Conservation (phyloP, 2,797 vertebrate species). For the Cryptoprocta ferox region DNA sequence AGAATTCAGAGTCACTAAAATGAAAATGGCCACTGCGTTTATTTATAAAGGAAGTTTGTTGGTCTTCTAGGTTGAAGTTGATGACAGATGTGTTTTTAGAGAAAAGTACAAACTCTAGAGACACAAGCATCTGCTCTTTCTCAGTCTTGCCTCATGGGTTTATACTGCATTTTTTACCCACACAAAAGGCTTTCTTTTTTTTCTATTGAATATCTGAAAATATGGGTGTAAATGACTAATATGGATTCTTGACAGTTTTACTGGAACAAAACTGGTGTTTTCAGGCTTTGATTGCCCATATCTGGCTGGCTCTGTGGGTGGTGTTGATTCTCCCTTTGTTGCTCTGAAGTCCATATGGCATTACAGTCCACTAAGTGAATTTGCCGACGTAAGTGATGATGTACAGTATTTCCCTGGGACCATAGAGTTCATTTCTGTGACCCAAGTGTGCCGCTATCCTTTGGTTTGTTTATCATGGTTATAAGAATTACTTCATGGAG, state of each 20-base stretch:
- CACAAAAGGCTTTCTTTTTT: constrained; percentile 61
- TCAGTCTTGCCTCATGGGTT: constrained; percentile 82
- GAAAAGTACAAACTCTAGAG: constrained; percentile 85
- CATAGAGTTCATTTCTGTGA: constrained; percentile 29
- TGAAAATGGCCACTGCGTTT: constrained; percentile 85
- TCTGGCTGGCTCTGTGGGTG: constrained; percentile 21
- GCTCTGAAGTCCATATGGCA: background rate
- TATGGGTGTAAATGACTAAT: constrained; percentile 80
- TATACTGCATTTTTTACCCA: constrained; percentile 84
- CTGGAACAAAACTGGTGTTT: constrained; percentile 77
- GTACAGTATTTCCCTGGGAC: background rate
- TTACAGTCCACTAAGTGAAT: background rate
- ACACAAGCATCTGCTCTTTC: constrained; percentile 86
- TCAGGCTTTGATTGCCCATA: constrained; percentile 69
- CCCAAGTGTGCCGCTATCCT: constrained; percentile 4
- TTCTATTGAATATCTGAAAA: constrained; percentile 80
- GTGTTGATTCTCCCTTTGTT: background rate
- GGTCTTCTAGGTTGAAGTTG: constrained; percentile 81
- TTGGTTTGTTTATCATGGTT: constrained; percentile 52
- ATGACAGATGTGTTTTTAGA: constrained; percentile 86
- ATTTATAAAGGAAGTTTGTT: constrained; percentile 84
- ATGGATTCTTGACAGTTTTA: constrained; percentile 84
- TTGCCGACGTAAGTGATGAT: constrained; percentile 27
- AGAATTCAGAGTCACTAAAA: constrained; percentile 18
- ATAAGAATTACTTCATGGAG: constrained; percentile 1